Conservation (phyloP, 2,113 vertebrate species). For the Peromyscus maniculatus region DNA sequence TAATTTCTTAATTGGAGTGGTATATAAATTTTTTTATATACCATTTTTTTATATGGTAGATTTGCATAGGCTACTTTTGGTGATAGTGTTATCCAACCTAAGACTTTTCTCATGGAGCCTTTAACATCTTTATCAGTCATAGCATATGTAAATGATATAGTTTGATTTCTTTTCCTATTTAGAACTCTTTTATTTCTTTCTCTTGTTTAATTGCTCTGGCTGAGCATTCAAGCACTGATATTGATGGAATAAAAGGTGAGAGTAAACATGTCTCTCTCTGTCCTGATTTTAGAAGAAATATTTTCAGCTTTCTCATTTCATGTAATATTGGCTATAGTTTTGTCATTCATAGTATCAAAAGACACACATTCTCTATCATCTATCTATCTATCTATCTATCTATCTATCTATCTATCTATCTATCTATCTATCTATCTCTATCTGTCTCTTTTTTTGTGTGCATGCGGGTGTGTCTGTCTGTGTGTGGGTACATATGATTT, state of each 20-base stretch:
- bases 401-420: fast-evolving
- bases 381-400: no score
- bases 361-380: background rate
- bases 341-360: background rate
- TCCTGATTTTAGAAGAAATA: background rate
- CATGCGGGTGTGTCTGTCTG: background rate
- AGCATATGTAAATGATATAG: background rate
- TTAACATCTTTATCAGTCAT: background rate
- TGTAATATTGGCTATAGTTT: background rate
- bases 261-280: background rate
- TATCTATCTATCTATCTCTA: background rate
- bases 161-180: background rate
- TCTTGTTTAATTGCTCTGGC: background rate
- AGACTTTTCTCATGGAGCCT: background rate
- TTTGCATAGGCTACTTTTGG: background rate
- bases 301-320: background rate
- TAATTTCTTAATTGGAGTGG: background rate
- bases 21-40: background rate
- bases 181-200: background rate
- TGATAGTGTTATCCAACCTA: background rate
- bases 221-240: background rate
- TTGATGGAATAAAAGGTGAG: background rate
- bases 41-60: background rate
- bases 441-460: background rate
- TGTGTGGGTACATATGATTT: background rate